Evolutionary conservation across 2,888 invertebrate genomes (phyloP), one percentile per base, ranked within the genome.

Genomic region (Cenopis cana): DNA sequence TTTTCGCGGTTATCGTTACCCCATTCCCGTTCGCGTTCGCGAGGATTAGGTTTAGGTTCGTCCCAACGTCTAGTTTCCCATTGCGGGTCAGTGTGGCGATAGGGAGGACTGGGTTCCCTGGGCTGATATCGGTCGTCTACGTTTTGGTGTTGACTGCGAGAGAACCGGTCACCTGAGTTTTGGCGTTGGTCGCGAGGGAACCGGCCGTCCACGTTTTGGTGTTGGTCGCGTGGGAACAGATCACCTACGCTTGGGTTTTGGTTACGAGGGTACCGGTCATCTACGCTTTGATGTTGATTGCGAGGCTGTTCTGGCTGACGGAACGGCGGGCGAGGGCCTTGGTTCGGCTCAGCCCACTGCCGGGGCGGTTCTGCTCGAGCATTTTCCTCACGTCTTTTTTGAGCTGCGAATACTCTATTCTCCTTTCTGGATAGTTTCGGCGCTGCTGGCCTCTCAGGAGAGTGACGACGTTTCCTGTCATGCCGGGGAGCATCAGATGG

Each of bases 391-490:
- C 41, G 56, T 8, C n/a, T 57, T 24, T 46, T 18, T n/a, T 29
- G 56, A n/a, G n/a, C 14, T 9, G 57, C 56, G 10, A 33, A 8
- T 9, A 59, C 20, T n/a, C 59, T 64, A 17, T 3, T 33, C 6
- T 65, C 52, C 52, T 41, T 33, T 18, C 50, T 56, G 14, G 49
- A 36, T 9, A 29, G 18, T 46, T 59, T 59, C 2, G 36, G 20
- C 6, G 41, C 52, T 17, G 49, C 18, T 0, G 65, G 36, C 6
- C 59, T 18, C 10, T 70, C 70, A 12, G 70, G 70, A 33, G 70
- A 59, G 12, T 65, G 33, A 46, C 57, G 59, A 11, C 59, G 65
- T 18, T 70, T 70, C 24, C 69, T 62, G 18, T 50, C 64, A 9
- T 64, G 29, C 10, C 52, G 33, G 24, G 12, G 33, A n/a, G 33